Conservation (phyloP, 2,888 invertebrate genomes). For the Gandaritis pyraliata region DNA sequence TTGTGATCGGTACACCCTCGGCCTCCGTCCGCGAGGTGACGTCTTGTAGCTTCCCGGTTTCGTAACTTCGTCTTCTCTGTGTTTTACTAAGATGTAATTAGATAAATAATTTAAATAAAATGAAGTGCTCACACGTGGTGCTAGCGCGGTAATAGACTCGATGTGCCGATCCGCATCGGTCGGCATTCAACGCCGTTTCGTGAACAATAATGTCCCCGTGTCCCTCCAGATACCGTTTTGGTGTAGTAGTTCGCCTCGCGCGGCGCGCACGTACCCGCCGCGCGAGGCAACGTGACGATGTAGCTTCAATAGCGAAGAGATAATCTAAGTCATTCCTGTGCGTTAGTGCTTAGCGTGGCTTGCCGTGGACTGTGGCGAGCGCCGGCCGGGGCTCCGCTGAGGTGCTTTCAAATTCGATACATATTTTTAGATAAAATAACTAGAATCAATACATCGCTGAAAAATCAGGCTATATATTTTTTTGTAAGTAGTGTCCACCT, state of each 20-base stretch:
- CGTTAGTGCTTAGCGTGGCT: constrained; percentile 54
- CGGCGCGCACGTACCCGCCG: constrained; percentile 10
- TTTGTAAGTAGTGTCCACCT: not conserved
- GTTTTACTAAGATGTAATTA: constrained; percentile 28
- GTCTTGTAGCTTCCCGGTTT: constrained; percentile 23
- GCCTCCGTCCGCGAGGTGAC: constrained; percentile 8
- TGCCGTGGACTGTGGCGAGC: constrained; percentile 30
- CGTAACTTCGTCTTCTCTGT: constrained; percentile 25
- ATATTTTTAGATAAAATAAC: not conserved
- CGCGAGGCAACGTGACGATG: constrained; percentile 43
- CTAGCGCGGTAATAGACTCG: constrained; percentile 44
- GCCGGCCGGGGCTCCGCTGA: constrained; percentile 17
- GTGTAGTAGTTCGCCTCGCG: constrained; percentile 29
- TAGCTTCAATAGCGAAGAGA: constrained; percentile 49
- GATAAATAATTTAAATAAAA: constrained; percentile 27
- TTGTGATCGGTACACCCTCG: not conserved
- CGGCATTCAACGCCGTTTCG: constrained; percentile 11
- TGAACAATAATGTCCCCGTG: constrained; percentile 49
- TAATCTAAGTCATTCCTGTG: constrained; percentile 72
- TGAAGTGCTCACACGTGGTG: constrained; percentile 64
- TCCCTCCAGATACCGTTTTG: constrained; percentile 55
- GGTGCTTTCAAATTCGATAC: not conserved
- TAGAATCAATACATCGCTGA: no score
- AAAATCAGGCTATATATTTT: not conserved
- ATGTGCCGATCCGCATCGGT: constrained; percentile 7